These are phyloP conservation scores for Ciona savignyi DNA, from an alignment of 23 tunicate species.

Conservation along the genomic window DNA sequence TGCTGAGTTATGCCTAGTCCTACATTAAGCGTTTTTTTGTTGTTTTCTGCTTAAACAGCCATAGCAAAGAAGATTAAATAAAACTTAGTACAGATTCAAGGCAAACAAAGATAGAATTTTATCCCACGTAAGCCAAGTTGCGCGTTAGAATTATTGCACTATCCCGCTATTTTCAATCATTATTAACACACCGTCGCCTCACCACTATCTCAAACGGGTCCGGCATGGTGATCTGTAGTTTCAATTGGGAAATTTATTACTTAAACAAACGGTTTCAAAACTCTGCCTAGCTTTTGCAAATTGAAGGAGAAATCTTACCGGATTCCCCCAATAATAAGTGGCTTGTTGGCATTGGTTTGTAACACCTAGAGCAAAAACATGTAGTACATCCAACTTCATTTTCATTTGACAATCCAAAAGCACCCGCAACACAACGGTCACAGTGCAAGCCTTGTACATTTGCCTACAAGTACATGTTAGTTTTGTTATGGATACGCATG, in stretches of 20 bases:
- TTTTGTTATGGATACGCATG: no score
- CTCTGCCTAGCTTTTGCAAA: slow-evolving; percentile 20
- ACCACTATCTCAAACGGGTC: slow-evolving; percentile 94
- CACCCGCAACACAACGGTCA: slow-evolving; percentile 40
- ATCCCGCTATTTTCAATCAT: slow-evolving; percentile 4
- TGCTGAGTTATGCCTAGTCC: no score
- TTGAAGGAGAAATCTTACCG: slow-evolving; percentile 25
- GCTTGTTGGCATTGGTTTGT: slow-evolving; percentile 61
- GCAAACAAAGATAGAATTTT: no score
- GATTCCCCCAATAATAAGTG: slow-evolving; percentile 46
- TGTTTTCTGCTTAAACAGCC: no score
- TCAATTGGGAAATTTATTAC: neutral
- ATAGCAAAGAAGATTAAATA: no score
- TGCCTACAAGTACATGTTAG: no score
- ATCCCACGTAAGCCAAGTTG: neutral
- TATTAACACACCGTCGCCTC: slow-evolving; percentile 36
- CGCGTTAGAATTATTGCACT: neutral
- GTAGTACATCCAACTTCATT: slow-evolving; percentile 65
- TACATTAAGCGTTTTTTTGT: no score
- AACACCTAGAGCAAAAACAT: slow-evolving; percentile 79
- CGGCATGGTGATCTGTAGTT: slow-evolving; percentile 46
- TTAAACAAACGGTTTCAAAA: neutral
- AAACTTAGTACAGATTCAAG: no score
- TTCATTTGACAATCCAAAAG: slow-evolving; percentile 33
- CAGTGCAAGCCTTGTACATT: slow-evolving; percentile 68